phyloP scores from a whole-genome alignment of 2,113 vertebrate genomes.

The Rhegmatorhina hoffmannsi region DNA sequence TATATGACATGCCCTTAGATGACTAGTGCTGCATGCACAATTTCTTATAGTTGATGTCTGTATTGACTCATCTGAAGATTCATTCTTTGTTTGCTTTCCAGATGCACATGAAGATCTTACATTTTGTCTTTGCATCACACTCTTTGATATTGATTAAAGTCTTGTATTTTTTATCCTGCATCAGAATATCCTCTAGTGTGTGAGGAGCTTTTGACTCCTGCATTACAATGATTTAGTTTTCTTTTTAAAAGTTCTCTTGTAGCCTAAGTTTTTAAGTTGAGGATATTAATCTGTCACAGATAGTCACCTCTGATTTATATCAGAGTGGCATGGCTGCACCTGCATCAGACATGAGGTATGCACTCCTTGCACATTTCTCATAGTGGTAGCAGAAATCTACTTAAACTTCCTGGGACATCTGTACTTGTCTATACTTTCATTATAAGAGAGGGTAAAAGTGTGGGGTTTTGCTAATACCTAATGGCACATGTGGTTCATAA shows the following conservation, averaged over 20 bases:
- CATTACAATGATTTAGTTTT: neutral
- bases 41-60: neutral
- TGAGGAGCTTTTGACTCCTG: neutral
- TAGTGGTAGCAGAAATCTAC: neutral
- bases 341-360: neutral
- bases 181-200: neutral
- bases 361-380: neutral
- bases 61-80: neutral
- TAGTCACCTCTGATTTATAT: neutral
- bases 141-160: neutral
- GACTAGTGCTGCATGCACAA: neutral
- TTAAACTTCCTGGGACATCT: neutral
- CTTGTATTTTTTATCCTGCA: neutral
- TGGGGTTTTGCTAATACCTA: neutral
- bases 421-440: neutral
- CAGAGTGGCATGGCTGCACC: neutral
- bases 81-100: conserved; percentile 1
- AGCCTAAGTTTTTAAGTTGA: neutral
- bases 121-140: neutral
- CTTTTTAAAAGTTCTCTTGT: neutral
- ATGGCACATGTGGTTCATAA: neutral
- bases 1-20: neutral
- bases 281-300: neutral
- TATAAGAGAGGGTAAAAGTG: neutral
- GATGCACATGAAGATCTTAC: neutral